Percentiles rank a stretch among this genome's conserved stretches.
Conservation (phyloP, 37 sponge, comb jelly and placozoan species). For the Halichondria panicea region DNA sequence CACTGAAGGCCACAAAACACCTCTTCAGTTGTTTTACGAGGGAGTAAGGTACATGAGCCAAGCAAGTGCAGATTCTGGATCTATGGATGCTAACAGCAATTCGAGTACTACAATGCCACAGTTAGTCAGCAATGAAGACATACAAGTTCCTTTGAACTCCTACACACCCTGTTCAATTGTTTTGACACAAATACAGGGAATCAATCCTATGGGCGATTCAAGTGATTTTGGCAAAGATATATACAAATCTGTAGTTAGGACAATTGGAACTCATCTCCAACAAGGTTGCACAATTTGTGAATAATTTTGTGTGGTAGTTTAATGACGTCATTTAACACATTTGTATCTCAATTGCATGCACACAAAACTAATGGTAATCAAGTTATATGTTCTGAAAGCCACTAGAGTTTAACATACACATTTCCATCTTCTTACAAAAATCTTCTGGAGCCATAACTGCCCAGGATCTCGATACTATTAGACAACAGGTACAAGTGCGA, state of each 20-base stretch:
- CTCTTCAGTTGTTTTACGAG: conserved; percentile 29
- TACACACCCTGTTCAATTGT: conserved; percentile 8
- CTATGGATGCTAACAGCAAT: background rate
- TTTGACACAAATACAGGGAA: background rate
- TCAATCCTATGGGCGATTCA: background rate
- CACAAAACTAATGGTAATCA: too few relatives aligned
- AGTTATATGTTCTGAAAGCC: too few relatives aligned
- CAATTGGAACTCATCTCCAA: background rate
- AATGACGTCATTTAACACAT: too few relatives aligned
- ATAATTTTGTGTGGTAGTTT: too few relatives aligned
- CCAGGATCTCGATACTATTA: background rate
- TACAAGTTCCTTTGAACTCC: background rate
- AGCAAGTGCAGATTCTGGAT: background rate
- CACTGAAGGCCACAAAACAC: conserved; percentile 34
- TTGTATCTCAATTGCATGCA: background rate
- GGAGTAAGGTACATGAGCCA: background rate
- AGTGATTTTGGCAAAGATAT: background rate
- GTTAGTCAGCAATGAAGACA: background rate
- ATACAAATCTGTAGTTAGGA: background rate
- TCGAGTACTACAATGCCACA: background rate
- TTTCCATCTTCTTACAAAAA: background rate
- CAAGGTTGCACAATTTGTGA: background rate
- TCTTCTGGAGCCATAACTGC: background rate
- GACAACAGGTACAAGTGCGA: background rate
- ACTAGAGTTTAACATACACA: too few relatives aligned